phyloP scores from a whole-genome alignment of 2,113 vertebrate genomes.

The Cryptotis parvus region DNA sequence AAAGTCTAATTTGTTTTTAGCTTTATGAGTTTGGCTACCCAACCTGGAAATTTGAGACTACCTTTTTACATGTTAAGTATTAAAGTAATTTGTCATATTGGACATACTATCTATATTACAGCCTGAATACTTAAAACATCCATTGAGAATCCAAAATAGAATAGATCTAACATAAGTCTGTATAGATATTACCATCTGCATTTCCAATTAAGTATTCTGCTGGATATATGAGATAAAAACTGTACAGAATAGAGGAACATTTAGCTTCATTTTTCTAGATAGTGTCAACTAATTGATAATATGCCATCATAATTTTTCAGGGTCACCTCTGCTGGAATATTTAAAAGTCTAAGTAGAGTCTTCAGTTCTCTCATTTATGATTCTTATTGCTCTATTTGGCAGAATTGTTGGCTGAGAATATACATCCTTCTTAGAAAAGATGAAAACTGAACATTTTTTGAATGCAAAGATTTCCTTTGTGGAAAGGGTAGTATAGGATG shows the following conservation, averaged over 20 bases:
- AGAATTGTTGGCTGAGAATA: conserved; percentile 11
- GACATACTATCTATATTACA: conserved; percentile 51
- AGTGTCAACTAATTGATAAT: conserved; percentile 73
- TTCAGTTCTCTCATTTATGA: conserved; percentile 52
- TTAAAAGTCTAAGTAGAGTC: conserved; percentile 47
- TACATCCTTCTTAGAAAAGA: conserved; percentile 32
- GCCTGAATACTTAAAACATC: conserved; percentile 54
- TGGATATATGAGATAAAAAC: conserved; percentile 75
- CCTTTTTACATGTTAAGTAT: conserved; percentile 38
- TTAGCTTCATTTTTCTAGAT: conserved; percentile 69
- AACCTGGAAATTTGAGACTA: background rate
- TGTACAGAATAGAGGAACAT: conserved; percentile 56
- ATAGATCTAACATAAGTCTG: background rate
- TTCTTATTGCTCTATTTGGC: conserved; percentile 60
- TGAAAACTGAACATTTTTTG: conserved; percentile 46
- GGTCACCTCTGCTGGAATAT: conserved; percentile 69
- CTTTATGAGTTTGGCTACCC: conserved; percentile 14
- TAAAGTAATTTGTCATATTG: conserved; percentile 59
- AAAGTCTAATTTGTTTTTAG: conserved; percentile 65
- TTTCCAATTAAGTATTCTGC: conserved; percentile 58
- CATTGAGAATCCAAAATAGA: conserved; percentile 59
- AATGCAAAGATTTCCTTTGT: conserved; percentile 27
- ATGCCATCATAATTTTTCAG: conserved; percentile 61
- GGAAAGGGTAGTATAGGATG: background rate
- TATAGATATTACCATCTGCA: conserved; percentile 58